Evolutionary conservation across 1,140 invertebrate genomes (phyloP), one percentile per base, ranked within the genome.

Genomic region (Antheraea pernyi): DNA sequence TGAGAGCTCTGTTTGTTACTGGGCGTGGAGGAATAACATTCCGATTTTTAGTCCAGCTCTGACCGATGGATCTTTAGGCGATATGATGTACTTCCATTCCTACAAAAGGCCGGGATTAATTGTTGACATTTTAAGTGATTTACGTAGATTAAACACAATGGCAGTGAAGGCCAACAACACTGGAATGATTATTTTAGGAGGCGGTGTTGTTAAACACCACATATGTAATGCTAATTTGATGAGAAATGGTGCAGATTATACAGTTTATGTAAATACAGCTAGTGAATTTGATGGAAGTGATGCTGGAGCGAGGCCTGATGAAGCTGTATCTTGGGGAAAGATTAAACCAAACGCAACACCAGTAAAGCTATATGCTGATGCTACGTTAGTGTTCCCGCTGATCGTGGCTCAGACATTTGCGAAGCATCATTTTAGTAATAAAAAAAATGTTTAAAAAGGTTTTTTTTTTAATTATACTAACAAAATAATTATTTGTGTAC

Each of bases 61-160:
- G 67, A 99, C 99, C 0, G 99, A 99, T 94, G 99, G 99, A 6
- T 99, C 98, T 81, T 93, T 99, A 18, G 99, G 99, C 2, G 99
- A 99, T 89, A 99, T 99, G 99, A 97, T 99, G 94, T 99, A 98
- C 89, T 99, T 99, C 78, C 99, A 99, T 93, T 98, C 98, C 0
- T 99, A 96, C 83, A 96, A 95, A 83, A 97, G 97, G 83, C 97
- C 98, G 59, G 99, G 98, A 7, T 93, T 99, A 16, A 93, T 99
- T 10, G 89, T 99, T 58, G 99, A 99, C 88, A 99, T 99, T 87
- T 92, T 99, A 66, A 96, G 97, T 91, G 99, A 99, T 94, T 94
- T 99, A 68, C 93, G 95, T 68, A 94, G 97, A 70, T 87, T 99
- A 10, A 99, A 99, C 92, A 96, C 96, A 36, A 98, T 99, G 94